Evolutionary conservation across 2,888 invertebrate genomes (phyloP).

Genomic region (Drosophila formosana): DNA sequence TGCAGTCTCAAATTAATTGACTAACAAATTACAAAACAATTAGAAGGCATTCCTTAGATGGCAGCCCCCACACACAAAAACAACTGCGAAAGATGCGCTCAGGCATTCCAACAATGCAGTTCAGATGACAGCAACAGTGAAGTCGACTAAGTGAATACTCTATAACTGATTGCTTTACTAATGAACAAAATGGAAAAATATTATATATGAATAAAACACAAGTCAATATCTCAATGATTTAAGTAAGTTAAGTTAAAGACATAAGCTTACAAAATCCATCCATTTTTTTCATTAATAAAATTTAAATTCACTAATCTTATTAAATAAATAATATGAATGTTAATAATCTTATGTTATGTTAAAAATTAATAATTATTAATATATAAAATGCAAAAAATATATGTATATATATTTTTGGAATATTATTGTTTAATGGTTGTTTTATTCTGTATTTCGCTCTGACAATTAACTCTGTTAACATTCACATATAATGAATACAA

Average conservation of each 20-base stretch:
- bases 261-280: too few relatives aligned
- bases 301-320: too few relatives aligned
- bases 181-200: not conserved
- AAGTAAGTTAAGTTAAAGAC: not conserved
- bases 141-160: constrained; percentile 23
- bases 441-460: too few relatives aligned
- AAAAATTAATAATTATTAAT: too few relatives aligned
- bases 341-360: too few relatives aligned
- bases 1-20: constrained; percentile 76
- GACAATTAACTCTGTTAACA: not conserved
- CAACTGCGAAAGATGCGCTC: constrained; percentile 59
- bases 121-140: constrained; percentile 14
- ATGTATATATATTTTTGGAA: too few relatives aligned
- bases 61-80: constrained; percentile 53
- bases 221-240: not conserved
- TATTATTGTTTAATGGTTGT: too few relatives aligned
- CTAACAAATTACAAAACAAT: constrained; percentile 79
- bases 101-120: constrained; percentile 63
- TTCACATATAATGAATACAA: not conserved
- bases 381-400: too few relatives aligned
- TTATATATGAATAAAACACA: not conserved
- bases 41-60: constrained; percentile 75
- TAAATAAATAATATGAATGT: too few relatives aligned
- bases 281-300: too few relatives aligned
- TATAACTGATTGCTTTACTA: too few relatives aligned